phyloP scores from a whole-genome alignment of 2,113 vertebrate genomes.

The Fukomys damarensis region DNA sequence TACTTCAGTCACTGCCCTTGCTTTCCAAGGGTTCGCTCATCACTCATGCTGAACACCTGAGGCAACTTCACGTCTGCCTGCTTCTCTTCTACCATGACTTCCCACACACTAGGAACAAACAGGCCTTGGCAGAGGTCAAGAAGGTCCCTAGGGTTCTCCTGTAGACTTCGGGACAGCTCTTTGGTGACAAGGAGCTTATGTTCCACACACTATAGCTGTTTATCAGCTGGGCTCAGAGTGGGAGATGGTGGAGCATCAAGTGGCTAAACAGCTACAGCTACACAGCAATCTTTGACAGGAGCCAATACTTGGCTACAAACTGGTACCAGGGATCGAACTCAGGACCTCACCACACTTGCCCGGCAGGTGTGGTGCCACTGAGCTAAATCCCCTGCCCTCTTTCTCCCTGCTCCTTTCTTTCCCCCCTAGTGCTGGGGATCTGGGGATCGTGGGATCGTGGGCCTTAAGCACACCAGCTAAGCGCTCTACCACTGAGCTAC shows the following conservation, averaged over 20 bases:
- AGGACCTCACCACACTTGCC: too few species aligned
- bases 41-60: not conserved
- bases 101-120: not conserved
- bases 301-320: not conserved
- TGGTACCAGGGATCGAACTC: too few species aligned
- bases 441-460: not conserved
- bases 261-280: not conserved
- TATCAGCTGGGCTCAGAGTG: not conserved
- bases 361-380: too few species aligned
- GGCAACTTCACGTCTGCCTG: not conserved
- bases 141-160: not conserved
- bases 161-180: not conserved
- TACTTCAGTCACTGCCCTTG: not conserved
- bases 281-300: not conserved
- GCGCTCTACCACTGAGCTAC: too few species aligned
- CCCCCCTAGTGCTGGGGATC: not conserved
- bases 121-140: not conserved
- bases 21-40: not conserved
- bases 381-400: not conserved
- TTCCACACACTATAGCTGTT: not conserved
- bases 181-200: not conserved
- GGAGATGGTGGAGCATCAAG: fast-evolving
- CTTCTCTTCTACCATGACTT: not conserved
- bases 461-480: too few species aligned
- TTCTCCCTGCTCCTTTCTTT: not conserved